Conservation (phyloP, 2,888 invertebrate genomes). For the Plagodis dolabraria region DNA sequence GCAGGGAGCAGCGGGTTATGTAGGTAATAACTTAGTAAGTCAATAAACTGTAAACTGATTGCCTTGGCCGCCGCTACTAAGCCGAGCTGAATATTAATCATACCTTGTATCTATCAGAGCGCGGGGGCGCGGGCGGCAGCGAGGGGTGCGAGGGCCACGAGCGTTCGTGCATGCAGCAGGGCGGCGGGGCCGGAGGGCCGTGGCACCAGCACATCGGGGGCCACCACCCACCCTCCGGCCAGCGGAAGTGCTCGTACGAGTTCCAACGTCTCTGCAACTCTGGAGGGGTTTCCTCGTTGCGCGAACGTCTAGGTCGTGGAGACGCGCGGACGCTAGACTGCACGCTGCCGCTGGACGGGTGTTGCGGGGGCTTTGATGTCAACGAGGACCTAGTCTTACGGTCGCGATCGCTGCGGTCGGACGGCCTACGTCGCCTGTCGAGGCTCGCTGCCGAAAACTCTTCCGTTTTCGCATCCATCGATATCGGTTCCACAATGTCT, state of each 20-base stretch:
- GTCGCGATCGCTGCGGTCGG: conserved; percentile 86
- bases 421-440: conserved; percentile 82
- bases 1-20: neutral
- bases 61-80: conserved; percentile 6
- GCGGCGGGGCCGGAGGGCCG: conserved; percentile 73
- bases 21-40: conserved; percentile 1
- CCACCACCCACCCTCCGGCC: conserved; percentile 83
- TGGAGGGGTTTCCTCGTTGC: conserved; percentile 70
- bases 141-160: conserved; percentile 80
- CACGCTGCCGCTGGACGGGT: conserved; percentile 51
- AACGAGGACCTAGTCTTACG: conserved; percentile 87
- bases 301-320: conserved; percentile 68
- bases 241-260: conserved; percentile 86
- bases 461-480: conserved; percentile 62
- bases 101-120: conserved; percentile 71
- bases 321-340: conserved; percentile 65
- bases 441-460: conserved; percentile 79
- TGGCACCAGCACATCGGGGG: conserved; percentile 80
- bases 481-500: conserved; percentile 54
- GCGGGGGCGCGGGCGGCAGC: conserved; percentile 64
- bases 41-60: conserved; percentile 16
- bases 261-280: conserved; percentile 79
- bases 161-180: conserved; percentile 79
- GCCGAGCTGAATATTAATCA: conserved; percentile 39
- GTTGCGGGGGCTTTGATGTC: conserved; percentile 80